Evolutionary conservation across 1,140 invertebrate species (phyloP), one percentile per base, ranked within the genome.

Genomic region (Ylistrum balloti): DNA sequence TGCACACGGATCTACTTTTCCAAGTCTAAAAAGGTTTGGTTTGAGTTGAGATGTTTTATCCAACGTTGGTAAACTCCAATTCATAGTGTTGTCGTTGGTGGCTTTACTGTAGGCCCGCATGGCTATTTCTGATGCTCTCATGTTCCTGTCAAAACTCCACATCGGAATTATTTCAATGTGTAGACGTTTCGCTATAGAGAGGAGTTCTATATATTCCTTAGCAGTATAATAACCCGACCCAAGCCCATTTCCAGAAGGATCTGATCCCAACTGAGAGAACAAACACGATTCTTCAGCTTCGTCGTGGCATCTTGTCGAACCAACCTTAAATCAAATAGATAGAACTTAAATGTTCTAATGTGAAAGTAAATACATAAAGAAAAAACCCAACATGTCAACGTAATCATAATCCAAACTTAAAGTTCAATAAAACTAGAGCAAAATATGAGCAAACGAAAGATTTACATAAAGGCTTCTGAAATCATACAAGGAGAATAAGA

Each of bases 1-100:
- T 86, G 74, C 86, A 33, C 88, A 89, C 41, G 88, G 88, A 33
- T 89, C 86, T 15, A 33, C 56, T n/a, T 85, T 85, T 88, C 88
- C 56, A 34, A 85, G 85, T n/a, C 28, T 74, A 33, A 74, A 88
- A 35, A 35, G 45, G 33, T 88, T 56, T 88, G 10, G 48, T n/a
- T 34, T 88, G 41, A 74, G 35, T 33, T 33, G 35, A 35, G 35
- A 38, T 85, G 28, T 85, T 13, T 33, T 85, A 56, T 85, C 85
- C 10, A 88, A n/a, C 35, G 20, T 17, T 41, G 38, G 87, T 33
- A 88, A 10, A 10, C 32, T 35, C 32, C 87, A 88, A 45, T 88
- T 11, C 28, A 35, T 33, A 22, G 32, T 88, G 15, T 22, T 15
- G 38, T 33, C 28, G 1, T 32, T 45, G 33, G 35, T 41, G 3